These are phyloP conservation scores for Actinia tenebrosa DNA, from an alignment of 64 coral and sea anemone species.

Conservation along the genomic window DNA sequence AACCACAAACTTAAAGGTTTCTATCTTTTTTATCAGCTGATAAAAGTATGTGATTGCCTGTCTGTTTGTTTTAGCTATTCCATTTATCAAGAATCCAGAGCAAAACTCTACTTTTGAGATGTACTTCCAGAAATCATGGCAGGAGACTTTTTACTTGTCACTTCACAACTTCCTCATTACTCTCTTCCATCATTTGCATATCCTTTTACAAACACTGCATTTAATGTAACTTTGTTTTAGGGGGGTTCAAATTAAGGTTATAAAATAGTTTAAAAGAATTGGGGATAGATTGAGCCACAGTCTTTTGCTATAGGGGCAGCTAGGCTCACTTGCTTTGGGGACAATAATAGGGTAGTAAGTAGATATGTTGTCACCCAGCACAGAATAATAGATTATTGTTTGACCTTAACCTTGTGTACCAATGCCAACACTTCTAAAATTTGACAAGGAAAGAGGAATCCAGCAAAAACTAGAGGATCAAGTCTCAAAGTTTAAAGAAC, in stretches of 20 bases:
- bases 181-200: conserved; percentile 94
- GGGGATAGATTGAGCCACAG: too few species aligned
- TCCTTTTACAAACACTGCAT: conserved; percentile 39
- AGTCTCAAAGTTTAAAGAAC: conserved; percentile 68
- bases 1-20: too few species aligned
- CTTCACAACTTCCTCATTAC: conserved; percentile 92
- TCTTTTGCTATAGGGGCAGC: too few species aligned
- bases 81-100: conserved; percentile 98
- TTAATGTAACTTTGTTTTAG: neutral
- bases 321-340: too few species aligned
- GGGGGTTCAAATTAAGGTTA: too few species aligned
- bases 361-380: neutral
- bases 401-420: conserved; percentile 67
- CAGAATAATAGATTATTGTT: neutral
- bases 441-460: conserved; percentile 83
- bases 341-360: too few species aligned
- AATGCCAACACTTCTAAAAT: conserved; percentile 78
- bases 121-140: conserved; percentile 96
- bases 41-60: too few species aligned
- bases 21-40: too few species aligned
- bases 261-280: too few species aligned
- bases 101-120: conserved; percentile 93
- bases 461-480: conserved; percentile 61
- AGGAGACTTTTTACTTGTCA: conserved; percentile 92
- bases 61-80: conserved; percentile 57